Base-by-base conservation (phyloP, 2,797 vertebrate species). In the Enteromius thamalakanensis region DNA sequence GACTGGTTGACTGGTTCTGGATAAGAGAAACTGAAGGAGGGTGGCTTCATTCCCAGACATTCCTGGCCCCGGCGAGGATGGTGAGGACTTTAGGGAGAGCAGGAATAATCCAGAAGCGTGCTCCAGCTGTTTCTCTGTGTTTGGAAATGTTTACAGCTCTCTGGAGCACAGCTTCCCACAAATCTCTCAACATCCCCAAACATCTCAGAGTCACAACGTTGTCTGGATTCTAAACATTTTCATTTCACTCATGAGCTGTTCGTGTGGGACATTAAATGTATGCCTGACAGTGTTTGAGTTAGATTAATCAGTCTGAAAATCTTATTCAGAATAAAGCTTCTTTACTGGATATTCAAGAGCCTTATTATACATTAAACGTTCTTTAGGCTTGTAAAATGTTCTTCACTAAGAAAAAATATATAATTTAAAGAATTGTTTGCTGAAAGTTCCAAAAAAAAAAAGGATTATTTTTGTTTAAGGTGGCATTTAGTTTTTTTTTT, bases 111-210 rank as follows among this genome's bases (percentile, higher is more conserved):
- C 32, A 58, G 26, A 71, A 65, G 62, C 15, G 40, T 1, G 74
- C 74, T 42, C 40, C 87, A 89, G 82, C 85, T 88, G 87, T 60
- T 77, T 51, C 34, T 45, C 80, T 65, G 51, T 53, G 49, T 34
- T 76, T 81, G 76, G 79, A 75, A 45, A 34, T 83, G 81, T 64
- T 86, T 82, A 83, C 49, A 76, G 26, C 49, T 80, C 65, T 85
- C 79, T 81, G 47, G 42, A 40, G 60, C 62, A 12, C 40, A 71
- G 32, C 47, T 49, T 58, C 67, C 80, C 87, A 15, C 21, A 26
- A 62, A 62, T 23, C 42, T 49, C 29, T 76, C 72, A 79, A 80
- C 75, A 70, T 62, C 58, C 37, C 79, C 62, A 81, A 42, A 81
- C 55, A 60, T 34, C 71, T 40, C 53, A 10, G 15, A 37, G 26